Percentiles rank a stretch among this genome's conserved stretches.
These are phyloP conservation scores for Gnatocerus cornutus DNA, from an alignment of 2,888 invertebrate genomes.

Conservation along the genomic window DNA sequence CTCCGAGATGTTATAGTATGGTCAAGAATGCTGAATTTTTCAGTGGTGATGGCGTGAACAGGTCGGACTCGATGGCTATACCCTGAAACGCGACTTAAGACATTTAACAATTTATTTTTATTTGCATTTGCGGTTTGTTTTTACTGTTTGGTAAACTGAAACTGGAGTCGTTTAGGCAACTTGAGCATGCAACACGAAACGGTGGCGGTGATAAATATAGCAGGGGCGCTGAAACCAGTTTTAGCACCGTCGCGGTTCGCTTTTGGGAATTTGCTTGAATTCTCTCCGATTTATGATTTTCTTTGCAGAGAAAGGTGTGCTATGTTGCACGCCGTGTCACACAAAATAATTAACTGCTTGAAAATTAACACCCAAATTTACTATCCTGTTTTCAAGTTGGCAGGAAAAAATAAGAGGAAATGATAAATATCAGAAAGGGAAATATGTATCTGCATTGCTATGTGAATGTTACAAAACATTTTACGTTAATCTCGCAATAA, in stretches of 20 bases:
- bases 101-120: slow-evolving; percentile 52
- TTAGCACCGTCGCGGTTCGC: slow-evolving; percentile 50
- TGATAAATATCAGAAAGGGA: not conserved
- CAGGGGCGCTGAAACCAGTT: slow-evolving; percentile 59
- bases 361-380: slow-evolving; percentile 27
- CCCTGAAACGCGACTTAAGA: slow-evolving; percentile 46
- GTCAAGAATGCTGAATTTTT: slow-evolving; percentile 31
- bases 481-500: too few relatives aligned
- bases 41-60: slow-evolving; percentile 29
- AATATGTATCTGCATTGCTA: too few relatives aligned
- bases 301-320: slow-evolving; percentile 24
- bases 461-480: too few relatives aligned
- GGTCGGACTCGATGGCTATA: slow-evolving; percentile 32
- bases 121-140: slow-evolving; percentile 50
- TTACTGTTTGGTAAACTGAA: slow-evolving; percentile 53
- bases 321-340: slow-evolving; percentile 14
- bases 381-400: slow-evolving; percentile 10
- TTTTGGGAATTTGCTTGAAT: slow-evolving; percentile 47
- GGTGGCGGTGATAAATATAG: slow-evolving; percentile 60
- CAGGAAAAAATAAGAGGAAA: slow-evolving; percentile 10
- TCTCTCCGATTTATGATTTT: slow-evolving; percentile 45
- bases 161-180: slow-evolving; percentile 57
- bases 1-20: slow-evolving; percentile 10
- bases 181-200: slow-evolving; percentile 60
- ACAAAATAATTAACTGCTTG: slow-evolving; percentile 32